These are phyloP conservation scores for Papilio machaon DNA, from an alignment of 1,140 invertebrate species.

Conservation along the genomic window DNA sequence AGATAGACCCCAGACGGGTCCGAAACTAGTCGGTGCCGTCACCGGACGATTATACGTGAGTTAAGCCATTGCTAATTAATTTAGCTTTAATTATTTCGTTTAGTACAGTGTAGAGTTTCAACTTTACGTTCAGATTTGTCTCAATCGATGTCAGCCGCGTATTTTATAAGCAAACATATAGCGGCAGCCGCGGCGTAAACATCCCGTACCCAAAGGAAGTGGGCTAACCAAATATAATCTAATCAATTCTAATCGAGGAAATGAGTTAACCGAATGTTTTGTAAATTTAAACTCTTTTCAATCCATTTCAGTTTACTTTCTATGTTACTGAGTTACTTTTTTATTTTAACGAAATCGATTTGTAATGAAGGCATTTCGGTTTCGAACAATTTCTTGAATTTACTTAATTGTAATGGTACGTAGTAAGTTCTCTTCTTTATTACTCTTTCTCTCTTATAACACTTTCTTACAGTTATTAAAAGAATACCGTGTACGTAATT, in stretches of 20 bases:
- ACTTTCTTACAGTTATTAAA: not conserved
- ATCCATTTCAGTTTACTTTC: slow-evolving; percentile 31
- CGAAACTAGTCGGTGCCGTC: no score
- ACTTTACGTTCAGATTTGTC: slow-evolving; percentile 48
- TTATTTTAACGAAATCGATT: not conserved
- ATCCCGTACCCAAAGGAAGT: slow-evolving; percentile 65
- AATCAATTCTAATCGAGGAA: slow-evolving; percentile 54
- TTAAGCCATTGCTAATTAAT: no score
- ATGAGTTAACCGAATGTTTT: slow-evolving; percentile 51
- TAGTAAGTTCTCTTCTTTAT: not conserved
- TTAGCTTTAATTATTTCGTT: not conserved
- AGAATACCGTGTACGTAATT: not conserved
- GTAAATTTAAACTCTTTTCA: slow-evolving; percentile 38
- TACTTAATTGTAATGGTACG: not conserved
- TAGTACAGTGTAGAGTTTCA: not conserved
- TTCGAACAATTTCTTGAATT: not conserved
- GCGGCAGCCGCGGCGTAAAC: slow-evolving; percentile 57
- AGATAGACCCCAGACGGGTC: no score
- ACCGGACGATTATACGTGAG: no score
- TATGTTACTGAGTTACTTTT: not conserved
- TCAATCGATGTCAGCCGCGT: slow-evolving; percentile 48
- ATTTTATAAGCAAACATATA: slow-evolving; percentile 65
- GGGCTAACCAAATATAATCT: slow-evolving; percentile 71
- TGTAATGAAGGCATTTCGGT: not conserved
- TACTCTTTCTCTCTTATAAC: no score